Percentiles rank a stretch among this genome's conserved stretches.
These are phyloP conservation scores for Epizoanthus illoricatus DNA, from an alignment of 92 coral and sea anemone species.

Conservation along the genomic window DNA sequence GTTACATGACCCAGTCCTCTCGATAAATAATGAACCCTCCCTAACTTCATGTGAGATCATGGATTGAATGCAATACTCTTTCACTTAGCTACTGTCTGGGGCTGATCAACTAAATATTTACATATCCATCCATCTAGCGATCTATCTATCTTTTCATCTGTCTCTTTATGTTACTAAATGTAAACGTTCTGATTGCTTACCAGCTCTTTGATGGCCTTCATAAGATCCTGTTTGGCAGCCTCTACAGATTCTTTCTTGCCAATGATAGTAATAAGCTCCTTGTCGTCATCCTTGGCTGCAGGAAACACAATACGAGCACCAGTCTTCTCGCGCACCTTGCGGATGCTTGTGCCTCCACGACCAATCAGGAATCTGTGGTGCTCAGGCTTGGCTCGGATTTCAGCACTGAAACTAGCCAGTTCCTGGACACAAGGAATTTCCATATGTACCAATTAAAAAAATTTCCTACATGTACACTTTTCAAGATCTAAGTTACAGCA, in stretches of 20 bases:
- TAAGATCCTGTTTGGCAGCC: conserved; percentile 88
- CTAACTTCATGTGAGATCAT: no score
- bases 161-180: no score
- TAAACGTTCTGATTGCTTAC: conserved; percentile 42
- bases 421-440: conserved; percentile 60
- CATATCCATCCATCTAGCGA: background rate
- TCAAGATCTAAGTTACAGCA: background rate
- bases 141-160: background rate
- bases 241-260: conserved; percentile 93
- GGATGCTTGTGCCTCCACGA: conserved; percentile 91
- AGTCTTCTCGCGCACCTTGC: conserved; percentile 97
- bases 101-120: no score
- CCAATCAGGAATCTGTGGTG: conserved; percentile 98
- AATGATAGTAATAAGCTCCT: conserved; percentile 92
- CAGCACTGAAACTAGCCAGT: conserved; percentile 81
- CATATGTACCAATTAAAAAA: background rate
- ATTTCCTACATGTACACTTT: background rate
- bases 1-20: no score
- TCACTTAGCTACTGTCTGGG: no score
- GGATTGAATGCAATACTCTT: no score
- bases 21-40: no score
- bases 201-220: conserved; percentile 93
- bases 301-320: conserved; percentile 98
- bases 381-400: conserved; percentile 92
- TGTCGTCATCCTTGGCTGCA: conserved; percentile 86